A percentile compares a stretch with the other conserved stretches of the same genome.
phyloP scores from a whole-genome alignment of 2,113 vertebrate species.

The Megatriorchis doriae region DNA sequence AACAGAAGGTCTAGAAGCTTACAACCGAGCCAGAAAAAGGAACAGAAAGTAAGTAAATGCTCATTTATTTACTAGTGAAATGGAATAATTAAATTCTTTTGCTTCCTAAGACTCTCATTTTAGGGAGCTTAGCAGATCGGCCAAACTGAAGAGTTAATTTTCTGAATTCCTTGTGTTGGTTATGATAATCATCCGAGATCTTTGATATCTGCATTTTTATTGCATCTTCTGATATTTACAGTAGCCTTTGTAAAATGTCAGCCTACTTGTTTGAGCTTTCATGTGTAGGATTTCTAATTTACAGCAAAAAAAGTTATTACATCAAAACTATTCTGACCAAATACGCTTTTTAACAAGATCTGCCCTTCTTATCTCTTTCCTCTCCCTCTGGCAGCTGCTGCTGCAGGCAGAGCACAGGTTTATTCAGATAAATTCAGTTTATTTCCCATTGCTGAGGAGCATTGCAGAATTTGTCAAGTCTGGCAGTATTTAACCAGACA shows the following conservation, averaged over 20 bases:
- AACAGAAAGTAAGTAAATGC: conserved; percentile 88
- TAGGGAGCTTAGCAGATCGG: background rate
- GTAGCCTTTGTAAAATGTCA: background rate
- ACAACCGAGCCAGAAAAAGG: conserved; percentile 87
- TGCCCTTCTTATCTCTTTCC: background rate
- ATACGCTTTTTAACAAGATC: background rate
- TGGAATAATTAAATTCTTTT: fast-evolving
- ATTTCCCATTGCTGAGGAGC: background rate
- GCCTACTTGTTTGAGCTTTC: background rate
- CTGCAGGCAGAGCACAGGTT: background rate
- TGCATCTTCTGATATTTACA: background rate
- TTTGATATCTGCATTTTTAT: background rate
- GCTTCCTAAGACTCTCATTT: background rate
- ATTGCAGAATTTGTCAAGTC: background rate
- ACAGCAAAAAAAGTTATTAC: background rate
- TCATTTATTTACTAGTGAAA: background rate
- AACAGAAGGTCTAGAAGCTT: conserved; percentile 94
- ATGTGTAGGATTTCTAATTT: background rate
- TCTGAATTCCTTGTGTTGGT: background rate
- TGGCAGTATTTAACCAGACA: background rate
- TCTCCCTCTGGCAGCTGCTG: background rate
- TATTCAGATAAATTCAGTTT: background rate
- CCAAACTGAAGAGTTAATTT: background rate
- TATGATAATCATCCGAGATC: background rate
- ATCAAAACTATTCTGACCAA: background rate